A percentile compares a stretch with the other conserved stretches of the same genome.
Conservation (phyloP, 2,113 vertebrate species). For the Gymnocephalus cernua region DNA sequence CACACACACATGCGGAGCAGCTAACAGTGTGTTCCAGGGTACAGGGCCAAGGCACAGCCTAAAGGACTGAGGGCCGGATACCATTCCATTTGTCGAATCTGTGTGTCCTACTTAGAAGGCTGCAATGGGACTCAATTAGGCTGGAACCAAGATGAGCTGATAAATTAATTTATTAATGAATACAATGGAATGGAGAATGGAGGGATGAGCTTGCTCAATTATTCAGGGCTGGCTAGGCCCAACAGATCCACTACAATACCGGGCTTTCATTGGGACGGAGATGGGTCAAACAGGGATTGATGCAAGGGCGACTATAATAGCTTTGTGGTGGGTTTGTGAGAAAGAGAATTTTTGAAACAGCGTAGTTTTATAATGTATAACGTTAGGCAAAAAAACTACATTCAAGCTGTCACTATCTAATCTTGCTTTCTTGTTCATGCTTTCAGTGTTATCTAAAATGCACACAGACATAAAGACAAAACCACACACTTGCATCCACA, state of each 20-base stretch:
- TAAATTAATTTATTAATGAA: constrained; percentile 87
- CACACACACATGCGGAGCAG: constrained; percentile 20
- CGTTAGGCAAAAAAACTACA: not conserved
- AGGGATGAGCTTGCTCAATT: constrained; percentile 78
- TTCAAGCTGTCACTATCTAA: not conserved
- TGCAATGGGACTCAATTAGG: constrained; percentile 86
- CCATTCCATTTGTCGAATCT: constrained; percentile 83
- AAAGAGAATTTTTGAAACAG: constrained; percentile 7
- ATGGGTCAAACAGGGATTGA: constrained; percentile 51
- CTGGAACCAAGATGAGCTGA: constrained; percentile 82
- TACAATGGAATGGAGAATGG: constrained; percentile 76
- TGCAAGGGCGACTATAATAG: constrained; percentile 33
- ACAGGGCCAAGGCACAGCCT: constrained; percentile 74
- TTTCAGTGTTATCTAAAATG: not conserved
- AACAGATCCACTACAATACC: constrained; percentile 59
- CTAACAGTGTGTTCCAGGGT: constrained; percentile 66
- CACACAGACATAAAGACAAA: not conserved
- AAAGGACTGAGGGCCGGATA: constrained; percentile 77
- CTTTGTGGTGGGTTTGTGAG: constrained; percentile 14
- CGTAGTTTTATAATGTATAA: not conserved
- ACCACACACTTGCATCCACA: not conserved
- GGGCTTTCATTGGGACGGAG: constrained; percentile 57
- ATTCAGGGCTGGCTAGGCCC: constrained; percentile 64
- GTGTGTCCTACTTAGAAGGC: constrained; percentile 84
- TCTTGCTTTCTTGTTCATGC: not conserved